Evolutionary conservation across 2,113 vertebrate species (phyloP), one percentile per base, ranked within the genome.

Genomic region (Vireo altiloquus): DNA sequence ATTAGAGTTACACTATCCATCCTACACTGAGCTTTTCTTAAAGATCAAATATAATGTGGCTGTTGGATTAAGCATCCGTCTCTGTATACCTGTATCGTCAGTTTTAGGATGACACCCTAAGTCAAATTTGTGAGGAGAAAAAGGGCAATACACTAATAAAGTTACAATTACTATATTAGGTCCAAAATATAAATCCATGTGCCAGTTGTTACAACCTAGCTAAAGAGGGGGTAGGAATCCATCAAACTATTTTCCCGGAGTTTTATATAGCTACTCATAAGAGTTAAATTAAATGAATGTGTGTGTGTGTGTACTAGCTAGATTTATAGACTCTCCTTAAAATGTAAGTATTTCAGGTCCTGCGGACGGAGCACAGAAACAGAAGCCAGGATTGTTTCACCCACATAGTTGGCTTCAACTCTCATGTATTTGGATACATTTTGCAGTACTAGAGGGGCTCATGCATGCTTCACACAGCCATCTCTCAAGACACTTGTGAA

Each of bases 241-340:
- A 33, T 57, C 49, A 85, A 61, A 72, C 82, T 79, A 65, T 93
- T 91, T 91, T 90, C 2, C 6, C 44, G 8, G 49, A 75, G 31
- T 86, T 90, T 87, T 82, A 82, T 94, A 80, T 53, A 59, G 53
- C 46, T 79, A 33, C 57, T 87, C 53, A 10, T 87, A 89, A 89
- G 23, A 91, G 44, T 82, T 86, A 92, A 91, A 87, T 92, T 63
- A 91, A 95, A 66, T 80, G 71, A 84, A 65, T 82, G 49, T 74
- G 61, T 33, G 30, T 70, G 57, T 70, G 42, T 66, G 47, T 37
- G 25, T 57, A 50, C 50, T 33, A 80, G 54, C 33, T 72, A 57
- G 81, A 94, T 95, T 95, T 92, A 91, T 72, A 92, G 80, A 53
- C 40, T 68, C 24, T 76, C 69, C 39, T 83, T 71, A 89, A 87